Percentiles rank a stretch among this genome's conserved stretches.
phyloP scores from a whole-genome alignment of 1,140 invertebrate species.

The Aphis craccivora region DNA sequence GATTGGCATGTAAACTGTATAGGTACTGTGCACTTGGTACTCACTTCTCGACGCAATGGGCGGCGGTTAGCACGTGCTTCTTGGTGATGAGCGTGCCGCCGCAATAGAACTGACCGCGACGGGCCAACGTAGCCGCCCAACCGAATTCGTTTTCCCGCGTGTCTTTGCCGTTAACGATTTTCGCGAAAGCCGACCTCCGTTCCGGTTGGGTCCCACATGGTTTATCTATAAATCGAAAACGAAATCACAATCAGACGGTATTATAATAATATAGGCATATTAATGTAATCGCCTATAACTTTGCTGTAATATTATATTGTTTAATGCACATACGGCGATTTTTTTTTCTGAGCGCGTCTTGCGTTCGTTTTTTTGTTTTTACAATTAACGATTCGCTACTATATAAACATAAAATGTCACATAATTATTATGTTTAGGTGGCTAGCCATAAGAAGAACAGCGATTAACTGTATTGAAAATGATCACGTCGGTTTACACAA shows the following conservation, averaged over 20 bases:
- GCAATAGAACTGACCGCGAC: constrained; percentile 85
- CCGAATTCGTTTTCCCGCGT: constrained; percentile 77
- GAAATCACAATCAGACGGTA: not conserved
- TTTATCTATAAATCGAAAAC: not conserved
- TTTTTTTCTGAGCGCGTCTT: not conserved
- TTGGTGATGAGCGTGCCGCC: constrained; percentile 80
- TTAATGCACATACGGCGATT: not conserved
- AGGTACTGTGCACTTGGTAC: constrained; percentile 59
- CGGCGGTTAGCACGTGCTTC: constrained; percentile 81
- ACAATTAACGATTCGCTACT: not conserved
- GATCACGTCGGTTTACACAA: not conserved
- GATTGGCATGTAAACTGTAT: not conserved
- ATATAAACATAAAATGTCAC: not conserved
- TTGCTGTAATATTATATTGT: not conserved
- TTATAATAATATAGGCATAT: not conserved
- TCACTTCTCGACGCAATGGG: constrained; percentile 75
- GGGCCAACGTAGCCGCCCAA: constrained; percentile 80
- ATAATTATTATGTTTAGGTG: not conserved
- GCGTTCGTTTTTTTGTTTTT: not conserved
- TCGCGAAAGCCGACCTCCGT: constrained; percentile 61
- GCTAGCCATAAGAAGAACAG: not conserved
- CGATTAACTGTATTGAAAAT: not conserved
- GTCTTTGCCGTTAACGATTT: constrained; percentile 75
- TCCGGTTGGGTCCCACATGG: constrained; percentile 27
- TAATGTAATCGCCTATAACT: not conserved